Percentiles rank a stretch among this genome's conserved stretches.
Evolutionary conservation across 2,113 vertebrate genomes (phyloP).

Genomic region (Limanda limanda): DNA sequence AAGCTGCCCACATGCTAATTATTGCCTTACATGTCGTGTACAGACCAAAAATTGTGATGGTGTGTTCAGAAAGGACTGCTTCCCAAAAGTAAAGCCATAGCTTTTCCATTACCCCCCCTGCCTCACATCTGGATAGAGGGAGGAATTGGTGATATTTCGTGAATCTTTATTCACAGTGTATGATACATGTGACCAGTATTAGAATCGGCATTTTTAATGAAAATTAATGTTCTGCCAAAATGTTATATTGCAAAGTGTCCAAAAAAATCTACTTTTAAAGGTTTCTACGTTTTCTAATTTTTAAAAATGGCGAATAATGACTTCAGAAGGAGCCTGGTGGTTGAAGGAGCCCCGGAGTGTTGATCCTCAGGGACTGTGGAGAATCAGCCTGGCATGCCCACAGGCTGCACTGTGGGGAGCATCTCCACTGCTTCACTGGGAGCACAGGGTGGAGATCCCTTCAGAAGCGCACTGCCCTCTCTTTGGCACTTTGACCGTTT

Average conservation of each 20-base stretch:
- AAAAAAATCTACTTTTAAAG: not conserved
- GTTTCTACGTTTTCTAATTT: conserved; percentile 9
- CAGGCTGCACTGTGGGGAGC: conserved; percentile 45
- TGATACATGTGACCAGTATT: not conserved
- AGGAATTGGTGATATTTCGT: too few relatives aligned
- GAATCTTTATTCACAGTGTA: too few relatives aligned
- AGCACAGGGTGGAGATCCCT: conserved; percentile 31
- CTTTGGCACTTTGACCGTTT: conserved; percentile 24
- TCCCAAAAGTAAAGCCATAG: too few relatives aligned
- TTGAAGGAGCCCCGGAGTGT: conserved; percentile 22
- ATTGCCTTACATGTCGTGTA: too few relatives aligned
- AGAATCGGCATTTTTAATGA: not conserved
- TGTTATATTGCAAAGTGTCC: not conserved
- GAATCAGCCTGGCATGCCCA: conserved; percentile 54
- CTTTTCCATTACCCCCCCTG: too few relatives aligned
- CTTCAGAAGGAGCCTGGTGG: conserved; percentile 23
- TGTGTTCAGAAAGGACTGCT: too few relatives aligned
- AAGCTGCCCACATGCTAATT: too few relatives aligned
- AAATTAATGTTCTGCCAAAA: too few relatives aligned
- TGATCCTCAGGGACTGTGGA: conserved; percentile 37
- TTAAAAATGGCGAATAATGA: conserved; percentile 28
- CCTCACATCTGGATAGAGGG: too few relatives aligned
- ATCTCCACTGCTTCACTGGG: conserved; percentile 45
- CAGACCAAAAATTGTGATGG: too few relatives aligned
- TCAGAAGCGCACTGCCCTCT: not conserved